phyloP scores from a whole-genome alignment of 2,797 vertebrate genomes.

The Cygnus olor region DNA sequence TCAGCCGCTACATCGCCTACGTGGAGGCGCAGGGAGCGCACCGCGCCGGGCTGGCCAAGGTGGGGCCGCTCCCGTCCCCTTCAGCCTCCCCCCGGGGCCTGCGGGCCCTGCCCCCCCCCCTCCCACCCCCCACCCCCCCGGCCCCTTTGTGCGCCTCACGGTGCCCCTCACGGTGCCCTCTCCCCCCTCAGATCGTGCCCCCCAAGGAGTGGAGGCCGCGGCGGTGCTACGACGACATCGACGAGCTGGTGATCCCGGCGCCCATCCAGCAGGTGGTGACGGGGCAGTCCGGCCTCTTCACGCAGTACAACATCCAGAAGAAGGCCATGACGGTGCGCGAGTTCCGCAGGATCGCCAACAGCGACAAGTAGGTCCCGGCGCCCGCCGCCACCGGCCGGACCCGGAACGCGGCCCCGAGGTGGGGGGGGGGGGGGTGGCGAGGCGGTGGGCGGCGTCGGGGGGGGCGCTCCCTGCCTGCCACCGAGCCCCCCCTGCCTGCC shows the following conservation, averaged over 20 bases:
- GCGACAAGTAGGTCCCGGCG: conserved; percentile 85
- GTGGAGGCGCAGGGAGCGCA: conserved; percentile 96
- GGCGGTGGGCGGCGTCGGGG: too few species aligned
- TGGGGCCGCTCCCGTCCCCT: too few species aligned
- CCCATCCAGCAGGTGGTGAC: conserved; percentile 98
- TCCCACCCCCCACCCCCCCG: too few species aligned
- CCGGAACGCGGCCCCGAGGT: too few species aligned
- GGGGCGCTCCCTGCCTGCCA: too few species aligned
- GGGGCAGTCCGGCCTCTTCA: conserved; percentile 97
- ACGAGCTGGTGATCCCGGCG: conserved; percentile 92
- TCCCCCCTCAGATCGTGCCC: conserved; percentile 86
- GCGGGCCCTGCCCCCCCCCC: not conserved
- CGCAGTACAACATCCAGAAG: conserved; percentile 99
- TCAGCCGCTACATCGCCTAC: conserved; percentile 90
- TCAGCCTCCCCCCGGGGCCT: too few species aligned
- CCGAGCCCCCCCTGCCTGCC: too few species aligned
- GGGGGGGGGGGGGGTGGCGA: too few species aligned
- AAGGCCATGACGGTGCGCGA: conserved; percentile 96
- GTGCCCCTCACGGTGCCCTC: too few species aligned
- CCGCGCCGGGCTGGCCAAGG: conserved; percentile 92
- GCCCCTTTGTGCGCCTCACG: too few species aligned
- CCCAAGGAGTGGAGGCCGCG: conserved; percentile 96
- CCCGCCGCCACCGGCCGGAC: too few species aligned
- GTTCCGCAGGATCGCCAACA: conserved; percentile 92
- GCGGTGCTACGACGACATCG: conserved; percentile 90